These are phyloP conservation scores for Crotalus viridis DNA, from an alignment of 2,113 vertebrate genomes.

Conservation along the genomic window DNA sequence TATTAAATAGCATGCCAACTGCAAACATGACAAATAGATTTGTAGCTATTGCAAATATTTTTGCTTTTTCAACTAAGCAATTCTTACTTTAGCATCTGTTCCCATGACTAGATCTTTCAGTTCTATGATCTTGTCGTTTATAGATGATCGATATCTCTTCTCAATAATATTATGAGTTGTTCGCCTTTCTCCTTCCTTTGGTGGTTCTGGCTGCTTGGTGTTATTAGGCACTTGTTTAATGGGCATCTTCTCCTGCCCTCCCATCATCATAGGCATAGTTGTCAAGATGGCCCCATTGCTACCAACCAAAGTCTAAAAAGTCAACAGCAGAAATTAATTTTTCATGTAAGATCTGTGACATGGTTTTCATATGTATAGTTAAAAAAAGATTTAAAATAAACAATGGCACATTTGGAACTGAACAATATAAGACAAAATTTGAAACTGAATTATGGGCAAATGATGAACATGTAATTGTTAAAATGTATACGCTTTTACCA, in stretches of 20 bases:
- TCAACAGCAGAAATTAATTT: conserved; percentile 15
- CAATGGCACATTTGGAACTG: neutral
- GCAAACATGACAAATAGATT: neutral
- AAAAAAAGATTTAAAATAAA: neutral
- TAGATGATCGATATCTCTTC: conserved; percentile 95
- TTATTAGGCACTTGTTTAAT: conserved; percentile 87
- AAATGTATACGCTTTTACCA: neutral
- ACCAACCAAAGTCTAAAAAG: conserved; percentile 87
- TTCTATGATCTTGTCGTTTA: conserved; percentile 97
- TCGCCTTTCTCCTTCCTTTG: conserved; percentile 93
- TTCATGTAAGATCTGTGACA: neutral
- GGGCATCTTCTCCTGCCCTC: conserved; percentile 88
- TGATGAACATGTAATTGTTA: neutral
- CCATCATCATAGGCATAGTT: conserved; percentile 93
- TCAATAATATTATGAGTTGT: conserved; percentile 99
- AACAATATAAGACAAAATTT: neutral
- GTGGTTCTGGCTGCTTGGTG: conserved; percentile 76
- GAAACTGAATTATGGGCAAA: neutral
- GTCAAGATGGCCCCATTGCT: conserved; percentile 90
- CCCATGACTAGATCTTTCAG: conserved; percentile 96
- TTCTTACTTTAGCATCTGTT: conserved; percentile 88
- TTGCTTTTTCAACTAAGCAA: neutral
- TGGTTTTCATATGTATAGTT: neutral
- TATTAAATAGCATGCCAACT: neutral
- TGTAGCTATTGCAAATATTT: neutral